Conservation (phyloP, 2,797 vertebrate genomes). For the Catamblyrhynchus diadema region DNA sequence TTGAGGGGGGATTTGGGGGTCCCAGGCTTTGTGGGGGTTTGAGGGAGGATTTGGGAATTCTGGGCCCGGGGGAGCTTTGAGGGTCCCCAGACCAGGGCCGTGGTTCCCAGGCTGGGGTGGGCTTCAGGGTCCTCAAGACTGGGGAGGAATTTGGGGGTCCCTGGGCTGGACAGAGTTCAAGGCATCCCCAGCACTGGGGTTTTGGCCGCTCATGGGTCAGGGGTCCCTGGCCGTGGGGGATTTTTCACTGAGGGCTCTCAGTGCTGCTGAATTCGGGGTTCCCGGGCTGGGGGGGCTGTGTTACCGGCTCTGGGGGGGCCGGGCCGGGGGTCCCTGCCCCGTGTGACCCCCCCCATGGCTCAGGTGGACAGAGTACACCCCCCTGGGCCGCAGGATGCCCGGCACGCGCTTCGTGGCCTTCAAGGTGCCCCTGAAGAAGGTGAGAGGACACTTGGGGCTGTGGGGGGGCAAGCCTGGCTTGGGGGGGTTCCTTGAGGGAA, state of each 20-base stretch:
- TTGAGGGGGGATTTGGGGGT: fast-evolving
- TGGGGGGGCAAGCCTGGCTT: too few species aligned
- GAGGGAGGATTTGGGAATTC: fast-evolving
- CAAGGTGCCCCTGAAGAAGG: slow-evolving; percentile 88
- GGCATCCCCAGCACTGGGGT: neutral
- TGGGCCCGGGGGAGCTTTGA: fast-evolving
- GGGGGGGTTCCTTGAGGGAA: neutral
- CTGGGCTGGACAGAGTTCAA: neutral
- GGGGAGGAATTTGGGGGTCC: neutral
- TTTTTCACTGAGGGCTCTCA: neutral
- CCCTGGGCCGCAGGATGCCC: slow-evolving; percentile 82
- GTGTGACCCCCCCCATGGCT: fast-evolving
- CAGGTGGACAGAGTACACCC: slow-evolving; percentile 86
- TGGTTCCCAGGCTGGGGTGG: too few species aligned
- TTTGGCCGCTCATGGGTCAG: too few species aligned
- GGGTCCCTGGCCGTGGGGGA: too few species aligned
- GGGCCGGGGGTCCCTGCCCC: fast-evolving
- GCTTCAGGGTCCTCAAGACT: neutral
- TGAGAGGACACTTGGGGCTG: fast-evolving
- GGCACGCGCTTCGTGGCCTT: slow-evolving; percentile 92
- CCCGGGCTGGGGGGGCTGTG: too few species aligned
- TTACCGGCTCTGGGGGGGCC: neutral
- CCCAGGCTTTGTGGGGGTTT: fast-evolving
- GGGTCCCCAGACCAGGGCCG: too few species aligned
- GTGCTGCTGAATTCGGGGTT: neutral